These are phyloP conservation scores for Coenonympha glycerion DNA, from an alignment of 2,888 invertebrate species.

Conservation along the genomic window DNA sequence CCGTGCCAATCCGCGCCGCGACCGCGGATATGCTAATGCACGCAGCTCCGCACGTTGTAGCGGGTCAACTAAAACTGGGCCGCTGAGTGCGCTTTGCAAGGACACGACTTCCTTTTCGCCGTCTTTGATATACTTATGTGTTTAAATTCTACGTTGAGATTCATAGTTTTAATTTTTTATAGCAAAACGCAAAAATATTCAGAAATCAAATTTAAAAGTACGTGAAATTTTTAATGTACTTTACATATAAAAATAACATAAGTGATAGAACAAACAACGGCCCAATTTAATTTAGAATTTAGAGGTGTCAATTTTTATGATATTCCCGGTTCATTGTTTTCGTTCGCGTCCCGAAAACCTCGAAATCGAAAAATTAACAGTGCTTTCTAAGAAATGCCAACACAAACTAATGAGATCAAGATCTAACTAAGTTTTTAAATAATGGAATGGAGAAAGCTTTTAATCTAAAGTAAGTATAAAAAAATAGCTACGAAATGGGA, in stretches of 20 bases:
- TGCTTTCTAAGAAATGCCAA: background rate
- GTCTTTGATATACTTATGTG: too few relatives aligned
- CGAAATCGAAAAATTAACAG: background rate
- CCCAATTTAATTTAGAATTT: background rate
- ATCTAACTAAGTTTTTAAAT: background rate
- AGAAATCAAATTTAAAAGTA: background rate
- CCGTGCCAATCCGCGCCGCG: conserved; percentile 13
- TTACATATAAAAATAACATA: too few relatives aligned
- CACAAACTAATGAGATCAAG: conserved; percentile 1
- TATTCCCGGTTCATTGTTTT: background rate
- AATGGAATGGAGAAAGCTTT: background rate
- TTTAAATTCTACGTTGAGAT: too few relatives aligned
- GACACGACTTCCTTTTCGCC: too few relatives aligned
- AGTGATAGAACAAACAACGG: background rate
- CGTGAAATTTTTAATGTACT: background rate
- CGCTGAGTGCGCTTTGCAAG: too few relatives aligned
- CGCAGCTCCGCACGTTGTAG: conserved; percentile 1
- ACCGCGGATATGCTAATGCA: conserved; percentile 23
- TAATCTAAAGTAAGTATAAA: conserved; percentile 7
- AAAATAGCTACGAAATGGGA: background rate
- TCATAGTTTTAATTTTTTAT: too few relatives aligned
- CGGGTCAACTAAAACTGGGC: too few relatives aligned
- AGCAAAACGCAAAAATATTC: too few relatives aligned
- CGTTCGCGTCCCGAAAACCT: background rate
- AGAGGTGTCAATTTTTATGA: background rate